A percentile compares a stretch with the other conserved stretches of the same genome.
These are phyloP conservation scores for Rhabdornis inornatus DNA, from an alignment of 2,113 vertebrate species.

Conservation along the genomic window DNA sequence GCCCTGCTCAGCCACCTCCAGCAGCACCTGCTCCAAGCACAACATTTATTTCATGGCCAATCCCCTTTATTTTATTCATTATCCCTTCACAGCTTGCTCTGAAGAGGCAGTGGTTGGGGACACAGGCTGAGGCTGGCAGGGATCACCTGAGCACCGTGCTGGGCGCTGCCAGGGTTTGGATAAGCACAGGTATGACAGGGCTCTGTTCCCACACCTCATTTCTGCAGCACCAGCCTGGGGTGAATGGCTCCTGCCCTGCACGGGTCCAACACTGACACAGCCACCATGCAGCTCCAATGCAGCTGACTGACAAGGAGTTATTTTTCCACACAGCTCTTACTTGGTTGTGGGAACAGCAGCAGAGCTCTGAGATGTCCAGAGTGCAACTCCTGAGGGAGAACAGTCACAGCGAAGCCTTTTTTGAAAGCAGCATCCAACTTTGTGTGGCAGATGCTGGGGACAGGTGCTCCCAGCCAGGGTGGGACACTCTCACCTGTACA, in stretches of 20 bases:
- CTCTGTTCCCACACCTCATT: not conserved
- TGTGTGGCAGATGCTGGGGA: rapidly evolving
- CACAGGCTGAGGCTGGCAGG: rapidly evolving
- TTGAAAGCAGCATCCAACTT: not conserved
- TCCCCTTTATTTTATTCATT: rapidly evolving
- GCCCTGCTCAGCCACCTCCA: not conserved
- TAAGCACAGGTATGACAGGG: rapidly evolving
- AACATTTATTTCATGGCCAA: rapidly evolving
- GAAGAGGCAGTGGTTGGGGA: rapidly evolving
- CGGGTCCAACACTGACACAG: rapidly evolving
- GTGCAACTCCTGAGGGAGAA: rapidly evolving
- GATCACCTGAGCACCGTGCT: rapidly evolving
- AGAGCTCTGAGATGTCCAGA: not conserved
- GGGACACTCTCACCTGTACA: not conserved
- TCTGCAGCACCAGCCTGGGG: not conserved
- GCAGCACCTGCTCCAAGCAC: not conserved
- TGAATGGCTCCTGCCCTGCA: rapidly evolving
- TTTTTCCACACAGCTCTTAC: not conserved
- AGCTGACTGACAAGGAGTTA: not conserved
- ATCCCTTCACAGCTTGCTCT: not conserved
- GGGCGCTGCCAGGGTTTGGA: not conserved
- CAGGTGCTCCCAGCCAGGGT: not conserved
- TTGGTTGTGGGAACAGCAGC: rapidly evolving
- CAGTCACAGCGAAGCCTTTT: rapidly evolving
- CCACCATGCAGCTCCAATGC: rapidly evolving